Base-by-base conservation (phyloP, 35 echinoderm and acorn worm genomes). In the Anneissia japonica region DNA sequence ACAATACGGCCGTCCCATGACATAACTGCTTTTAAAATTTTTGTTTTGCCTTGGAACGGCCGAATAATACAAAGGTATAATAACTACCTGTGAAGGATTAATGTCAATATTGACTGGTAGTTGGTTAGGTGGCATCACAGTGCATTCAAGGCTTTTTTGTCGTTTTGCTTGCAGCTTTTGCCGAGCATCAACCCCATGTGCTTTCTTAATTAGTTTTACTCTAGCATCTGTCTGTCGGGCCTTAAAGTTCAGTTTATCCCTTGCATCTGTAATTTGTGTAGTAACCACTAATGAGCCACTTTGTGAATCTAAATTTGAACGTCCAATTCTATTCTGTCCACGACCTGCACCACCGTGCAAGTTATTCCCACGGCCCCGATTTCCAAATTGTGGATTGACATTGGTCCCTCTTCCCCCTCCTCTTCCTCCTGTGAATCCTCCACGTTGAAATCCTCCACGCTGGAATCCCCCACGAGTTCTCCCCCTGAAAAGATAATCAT, bases 221-320 rank as follows among this genome's bases (percentile, higher is more conserved):
- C 79, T 81, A 10, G 79, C 79, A 81, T 81, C 79, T 81, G 79
- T 81, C 23, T 81, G 35, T 39, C 36, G 35, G 4, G 79, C 79
- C 40, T 81, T 81, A 0, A 38, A 30, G 36, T 81, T 81, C 28
- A 81, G 36, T 28, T 39, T 81, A 21, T 81, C 79, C 31, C 79
- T 81, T 36, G 79, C 79, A 81, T 81, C 79, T 38, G 79, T 81
- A 30, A 30, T 35, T 38, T 64, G 7, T 26, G 21, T 64, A 64
- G 51, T 3, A 16, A 64, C 51, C 2, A 2, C 19, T 64, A 19
- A 23, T 2, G 51, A 23, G 11, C 4, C 4, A 6, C 40, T 43
- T 6, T 6, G 14, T 6, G 51, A 19, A 3, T 9, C 19, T 16
- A 64, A 64, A 64, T 64, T 9, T 23, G 26, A 64, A 64, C 51